Conservation (phyloP, 2,888 invertebrate species). For the Pomacea canaliculata region DNA sequence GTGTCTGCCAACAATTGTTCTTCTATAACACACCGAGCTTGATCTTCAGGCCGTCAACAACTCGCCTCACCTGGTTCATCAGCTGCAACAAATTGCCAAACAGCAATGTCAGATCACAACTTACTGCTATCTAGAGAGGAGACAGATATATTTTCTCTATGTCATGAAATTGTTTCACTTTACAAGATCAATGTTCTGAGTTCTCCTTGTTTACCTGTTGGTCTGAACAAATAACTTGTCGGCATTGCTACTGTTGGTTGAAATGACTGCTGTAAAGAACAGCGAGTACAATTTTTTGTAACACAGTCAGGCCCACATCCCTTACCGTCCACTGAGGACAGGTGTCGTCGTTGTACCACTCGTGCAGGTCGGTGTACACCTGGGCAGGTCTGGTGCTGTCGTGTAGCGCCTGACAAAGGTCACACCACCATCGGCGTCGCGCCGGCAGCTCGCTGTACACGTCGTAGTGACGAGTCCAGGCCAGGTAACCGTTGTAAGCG, state of each 20-base stretch:
- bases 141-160: no score
- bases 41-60: neutral
- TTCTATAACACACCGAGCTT: neutral
- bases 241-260: no score
- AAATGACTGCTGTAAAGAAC: no score
- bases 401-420: constrained; percentile 49
- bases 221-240: no score
- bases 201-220: neutral
- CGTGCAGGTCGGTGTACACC: constrained; percentile 32
- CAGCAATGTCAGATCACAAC: neutral
- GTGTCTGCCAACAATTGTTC: no score
- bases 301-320: neutral
- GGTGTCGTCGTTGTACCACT: constrained; percentile 32
- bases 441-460: constrained; percentile 38
- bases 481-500: constrained; percentile 50
- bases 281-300: no score
- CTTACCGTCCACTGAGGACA: constrained; percentile 37
- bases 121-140: neutral
- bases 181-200: neutral
- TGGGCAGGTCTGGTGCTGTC: constrained; percentile 30
- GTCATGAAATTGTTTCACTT: no score
- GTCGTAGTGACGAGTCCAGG: constrained; percentile 40
- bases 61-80: neutral
- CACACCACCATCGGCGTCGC: constrained; percentile 40
- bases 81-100: neutral